Base-by-base conservation (phyloP, 2,113 vertebrate species). In the Zosterops lateralis region DNA sequence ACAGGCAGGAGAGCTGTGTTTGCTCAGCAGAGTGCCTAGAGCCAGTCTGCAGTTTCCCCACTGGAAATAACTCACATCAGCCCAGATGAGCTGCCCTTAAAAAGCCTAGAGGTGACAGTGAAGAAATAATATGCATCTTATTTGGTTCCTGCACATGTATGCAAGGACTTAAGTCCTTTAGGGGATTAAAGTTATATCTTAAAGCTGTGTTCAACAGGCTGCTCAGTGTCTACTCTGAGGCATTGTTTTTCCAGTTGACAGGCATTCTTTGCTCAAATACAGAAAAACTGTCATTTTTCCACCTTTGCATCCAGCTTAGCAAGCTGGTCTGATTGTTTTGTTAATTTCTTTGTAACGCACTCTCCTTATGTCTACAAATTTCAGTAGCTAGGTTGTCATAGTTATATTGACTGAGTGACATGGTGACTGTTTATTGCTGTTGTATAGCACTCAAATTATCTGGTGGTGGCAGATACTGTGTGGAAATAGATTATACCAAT, bases 101-200 rank as follows among this genome's bases (percentile, higher is more conserved):
- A 62, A 54, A 42, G 54, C 36, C 42, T 47, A 6, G 40, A 81
- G 16, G 4, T 73, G 60, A 34, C 0, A 0, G 4, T 21, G 11
- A 64, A 54, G 34, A 50, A 28, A 22, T 68, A 68, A 25, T 21
- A 32, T 20, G 7, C 5, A 9, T 65, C 31, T 87, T 83, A 15
- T 8, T 47, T 89, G 22, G 5, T 73, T 94, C 48, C 38, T 65
- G 10, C 51, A 51, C 48, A 20, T 61, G 11, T 9, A 31, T 65
- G 28, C 42, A 54, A 58, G 47, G 42, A 12, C 19, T 42, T 68
- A 54, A 72, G 14, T 31, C 12, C 18, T 60, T 64, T 48, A 8
- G 31, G 9, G 28, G 17, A 21, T 88, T 82, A 28, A 25, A 44
- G 31, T 73, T 22, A 10, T 31, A 5, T 18, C 79, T 61, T 78